phyloP scores from a whole-genome alignment of 2,888 invertebrate genomes.

The Spilosoma lubricipeda region DNA sequence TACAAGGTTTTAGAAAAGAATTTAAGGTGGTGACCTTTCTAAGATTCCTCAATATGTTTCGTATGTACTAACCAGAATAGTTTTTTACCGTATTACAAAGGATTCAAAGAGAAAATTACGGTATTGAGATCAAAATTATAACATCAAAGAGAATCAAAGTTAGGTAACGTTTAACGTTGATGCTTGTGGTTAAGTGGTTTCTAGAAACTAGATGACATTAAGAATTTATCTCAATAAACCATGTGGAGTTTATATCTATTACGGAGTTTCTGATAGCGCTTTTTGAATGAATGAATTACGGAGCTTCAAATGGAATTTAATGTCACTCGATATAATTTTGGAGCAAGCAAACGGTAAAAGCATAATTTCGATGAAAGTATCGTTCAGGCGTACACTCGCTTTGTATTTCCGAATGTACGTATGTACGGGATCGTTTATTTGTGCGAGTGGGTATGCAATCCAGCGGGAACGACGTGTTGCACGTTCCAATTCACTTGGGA shows the following conservation, averaged over 20 bases:
- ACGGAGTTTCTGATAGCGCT: conserved; percentile 32
- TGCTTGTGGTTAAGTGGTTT: conserved; percentile 28
- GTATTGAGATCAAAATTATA: conserved; percentile 1
- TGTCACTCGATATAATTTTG: conserved; percentile 2
- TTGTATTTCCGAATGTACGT: conserved; percentile 34
- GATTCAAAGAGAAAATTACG: conserved; percentile 44
- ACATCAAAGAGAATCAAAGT: conserved; percentile 37
- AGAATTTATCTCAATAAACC: conserved; percentile 19
- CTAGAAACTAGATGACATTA: conserved; percentile 25
- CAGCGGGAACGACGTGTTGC: conserved; percentile 46
- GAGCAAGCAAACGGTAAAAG: conserved; percentile 17
- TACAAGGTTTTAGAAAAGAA: conserved; percentile 32
- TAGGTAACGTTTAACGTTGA: conserved; percentile 21
- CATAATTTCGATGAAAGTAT: conserved; percentile 27
- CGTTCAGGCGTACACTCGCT: conserved; percentile 23
- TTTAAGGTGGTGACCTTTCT: conserved; percentile 46
- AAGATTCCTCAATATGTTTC: conserved; percentile 38
- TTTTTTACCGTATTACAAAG: conserved; percentile 43
- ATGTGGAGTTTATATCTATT: conserved; percentile 31
- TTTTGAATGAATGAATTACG: background rate
- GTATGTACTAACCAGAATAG: conserved; percentile 26
- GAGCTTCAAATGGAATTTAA: background rate
- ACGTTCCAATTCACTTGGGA: conserved; percentile 59
- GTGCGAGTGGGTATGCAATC: conserved; percentile 42
- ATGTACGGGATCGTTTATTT: conserved; percentile 41